A percentile compares a stretch with the other conserved stretches of the same genome.
Conservation (phyloP, 2,113 vertebrate species). For the Pseudopipra pipra region DNA sequence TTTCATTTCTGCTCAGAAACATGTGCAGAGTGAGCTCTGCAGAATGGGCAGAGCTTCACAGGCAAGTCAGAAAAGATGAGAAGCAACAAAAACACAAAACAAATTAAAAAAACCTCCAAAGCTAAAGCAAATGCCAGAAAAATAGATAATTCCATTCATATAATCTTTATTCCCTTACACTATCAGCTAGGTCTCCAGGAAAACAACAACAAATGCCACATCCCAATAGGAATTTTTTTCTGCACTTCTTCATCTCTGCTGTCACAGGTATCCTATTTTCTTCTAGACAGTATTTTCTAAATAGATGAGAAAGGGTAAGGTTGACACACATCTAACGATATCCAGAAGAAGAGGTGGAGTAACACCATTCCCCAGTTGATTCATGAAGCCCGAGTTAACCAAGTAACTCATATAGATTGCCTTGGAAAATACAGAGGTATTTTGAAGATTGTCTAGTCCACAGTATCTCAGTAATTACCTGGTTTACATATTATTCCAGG, state of each 20-base stretch:
- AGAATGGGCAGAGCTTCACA: neutral
- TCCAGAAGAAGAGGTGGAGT: neutral
- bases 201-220: neutral
- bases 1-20: conserved; percentile 17
- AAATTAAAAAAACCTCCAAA: neutral
- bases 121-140: neutral
- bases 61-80: neutral
- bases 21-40: neutral
- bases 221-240: accelerated
- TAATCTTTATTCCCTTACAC: neutral
- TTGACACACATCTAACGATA: neutral
- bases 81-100: neutral
- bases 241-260: neutral
- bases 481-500: neutral
- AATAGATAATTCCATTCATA: neutral
- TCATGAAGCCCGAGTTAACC: neutral
- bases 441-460: neutral
- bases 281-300: neutral
- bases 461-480: neutral
- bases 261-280: neutral
- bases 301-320: neutral
- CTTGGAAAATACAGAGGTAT: neutral
- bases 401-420: neutral
- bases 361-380: neutral
- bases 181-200: neutral